Base-by-base conservation (phyloP, 2,113 vertebrate species). In the Porphyrio hochstetteri region DNA sequence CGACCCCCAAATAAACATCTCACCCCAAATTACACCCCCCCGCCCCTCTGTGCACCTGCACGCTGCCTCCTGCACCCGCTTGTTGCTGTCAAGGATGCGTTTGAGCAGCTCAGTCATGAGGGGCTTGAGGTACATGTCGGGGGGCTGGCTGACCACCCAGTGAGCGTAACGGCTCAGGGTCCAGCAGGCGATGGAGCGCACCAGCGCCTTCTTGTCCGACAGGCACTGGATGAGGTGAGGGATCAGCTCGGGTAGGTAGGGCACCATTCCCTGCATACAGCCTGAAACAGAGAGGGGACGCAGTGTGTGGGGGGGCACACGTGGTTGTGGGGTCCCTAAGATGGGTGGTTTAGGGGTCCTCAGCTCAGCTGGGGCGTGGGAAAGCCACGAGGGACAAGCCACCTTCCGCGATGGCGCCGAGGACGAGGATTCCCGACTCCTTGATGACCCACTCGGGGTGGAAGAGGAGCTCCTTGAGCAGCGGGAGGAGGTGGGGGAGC, bases 261-360 rank as follows among this genome's bases (percentile, higher is more conserved):
- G 99, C 7, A 99, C 98, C 99, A 99, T 99, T n/a, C 99, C 99
- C 97, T 99, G 99, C 99, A 99, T 99, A 65, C 99, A 99, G 69
- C 99, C 99, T 99, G 46, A 42, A 42, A 42, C 42, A 42, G 42
- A 42, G 42, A 16, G 42, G 42, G 42, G 42, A 42, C 6, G 42
- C 42, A 42, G 42, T 42, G 42, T 42, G n/a, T 42, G 42, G 42
- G 15, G 42, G 42, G 42, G 15, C 14, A 5, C 42, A 42, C 11
- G 11, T 40, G 11, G 38, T 40, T 42, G 40, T 13, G 40, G 40
- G 40, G 11, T 42, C 40, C 40, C 40, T 42, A 42, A 11, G 40
- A 42, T 42, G 40, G 40, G 40, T 42, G 13, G 11, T 42, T 42
- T 42, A 42, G 40, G 40, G 40, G 40, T 42, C 40, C 40, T 12